Evolutionary conservation across 2,113 vertebrate genomes (phyloP).

Genomic region (Odocoileus virginianus): DNA sequence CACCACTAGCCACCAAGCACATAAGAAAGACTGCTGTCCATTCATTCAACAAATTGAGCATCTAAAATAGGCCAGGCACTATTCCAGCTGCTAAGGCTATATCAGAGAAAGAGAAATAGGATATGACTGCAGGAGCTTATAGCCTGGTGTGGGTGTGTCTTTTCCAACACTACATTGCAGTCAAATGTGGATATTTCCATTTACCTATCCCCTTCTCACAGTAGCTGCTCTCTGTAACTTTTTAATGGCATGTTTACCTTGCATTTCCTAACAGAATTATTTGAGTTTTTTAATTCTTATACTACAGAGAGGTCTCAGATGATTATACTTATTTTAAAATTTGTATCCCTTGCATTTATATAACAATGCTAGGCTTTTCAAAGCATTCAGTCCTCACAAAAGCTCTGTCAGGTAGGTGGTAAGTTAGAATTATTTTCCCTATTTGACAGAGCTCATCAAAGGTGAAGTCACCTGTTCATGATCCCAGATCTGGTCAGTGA

Average conservation of each 20-base stretch:
- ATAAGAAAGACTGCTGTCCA: neutral
- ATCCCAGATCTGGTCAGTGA: constrained; percentile 10
- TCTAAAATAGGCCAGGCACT: neutral
- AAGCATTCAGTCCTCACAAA: neutral
- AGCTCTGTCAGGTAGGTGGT: neutral
- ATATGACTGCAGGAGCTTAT: neutral
- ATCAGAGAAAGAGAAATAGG: neutral
- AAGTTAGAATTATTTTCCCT: neutral
- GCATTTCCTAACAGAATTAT: constrained; percentile 3
- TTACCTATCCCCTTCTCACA: neutral
- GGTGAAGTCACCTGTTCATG: neutral
- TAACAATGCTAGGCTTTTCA: neutral
- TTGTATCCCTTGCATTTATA: neutral
- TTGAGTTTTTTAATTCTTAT: neutral
- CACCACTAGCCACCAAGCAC: neutral
- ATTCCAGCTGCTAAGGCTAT: neutral
- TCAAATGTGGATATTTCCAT: neutral
- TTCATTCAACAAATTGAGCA: neutral
- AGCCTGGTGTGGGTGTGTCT: neutral
- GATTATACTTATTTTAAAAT: neutral
- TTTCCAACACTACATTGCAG: neutral
- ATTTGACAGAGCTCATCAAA: constrained; percentile 30
- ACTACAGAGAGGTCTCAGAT: neutral
- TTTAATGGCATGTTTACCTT: neutral
- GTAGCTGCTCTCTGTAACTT: neutral